Evolutionary conservation across 2,113 vertebrate genomes (phyloP).

Genomic region (Condylura cristata): DNA sequence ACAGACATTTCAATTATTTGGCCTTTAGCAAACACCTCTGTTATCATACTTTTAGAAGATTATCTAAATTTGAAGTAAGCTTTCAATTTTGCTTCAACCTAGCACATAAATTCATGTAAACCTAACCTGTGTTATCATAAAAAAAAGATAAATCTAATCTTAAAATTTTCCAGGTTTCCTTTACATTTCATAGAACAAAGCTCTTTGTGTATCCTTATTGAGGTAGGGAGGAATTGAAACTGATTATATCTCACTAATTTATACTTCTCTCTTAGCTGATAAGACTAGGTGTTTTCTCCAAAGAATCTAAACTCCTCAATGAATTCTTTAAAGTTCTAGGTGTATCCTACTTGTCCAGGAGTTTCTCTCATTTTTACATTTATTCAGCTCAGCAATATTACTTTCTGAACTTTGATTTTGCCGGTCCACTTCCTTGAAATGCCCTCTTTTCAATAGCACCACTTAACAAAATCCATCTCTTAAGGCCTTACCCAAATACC

Average conservation of each 20-base stretch:
- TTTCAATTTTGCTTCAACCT: not conserved
- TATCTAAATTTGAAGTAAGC: not conserved
- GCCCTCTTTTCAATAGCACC: not conserved
- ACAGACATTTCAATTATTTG: not conserved
- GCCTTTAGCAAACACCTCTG: not conserved
- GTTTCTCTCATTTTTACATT: not conserved
- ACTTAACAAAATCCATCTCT: not conserved
- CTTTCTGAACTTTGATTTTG: not conserved
- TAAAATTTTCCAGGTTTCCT: not conserved
- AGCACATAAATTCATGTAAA: not conserved
- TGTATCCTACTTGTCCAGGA: not conserved
- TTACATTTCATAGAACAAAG: not conserved
- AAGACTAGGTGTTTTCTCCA: not conserved
- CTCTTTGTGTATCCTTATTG: not conserved
- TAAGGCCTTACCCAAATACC: not conserved
- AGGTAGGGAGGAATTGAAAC: not conserved
- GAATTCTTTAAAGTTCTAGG: not conserved
- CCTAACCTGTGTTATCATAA: not conserved
- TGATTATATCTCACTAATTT: not conserved
- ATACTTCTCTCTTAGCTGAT: not conserved
- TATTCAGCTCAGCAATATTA: not conserved
- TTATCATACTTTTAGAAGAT: not conserved
- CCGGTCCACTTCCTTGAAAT: not conserved
- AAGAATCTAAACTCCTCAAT: not conserved
- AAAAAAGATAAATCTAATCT: constrained; percentile 10